A percentile compares a stretch with the other conserved stretches of the same genome.
Evolutionary conservation across 2,888 invertebrate species (phyloP).

Genomic region (Tricholauxania praeusta): DNA sequence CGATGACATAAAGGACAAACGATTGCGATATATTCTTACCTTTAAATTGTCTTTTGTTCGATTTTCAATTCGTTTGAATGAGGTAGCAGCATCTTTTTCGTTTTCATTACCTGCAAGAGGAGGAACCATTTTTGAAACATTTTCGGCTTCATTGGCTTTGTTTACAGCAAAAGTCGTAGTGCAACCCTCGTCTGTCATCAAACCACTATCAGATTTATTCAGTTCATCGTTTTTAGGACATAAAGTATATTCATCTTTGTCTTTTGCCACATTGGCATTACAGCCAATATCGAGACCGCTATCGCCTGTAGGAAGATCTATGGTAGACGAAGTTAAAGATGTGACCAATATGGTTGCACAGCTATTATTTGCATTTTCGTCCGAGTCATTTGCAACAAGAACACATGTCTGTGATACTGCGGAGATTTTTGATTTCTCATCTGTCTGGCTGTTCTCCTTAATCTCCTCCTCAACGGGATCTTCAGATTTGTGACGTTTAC

Average conservation of each 20-base stretch:
- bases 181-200: background rate
- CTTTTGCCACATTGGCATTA: background rate
- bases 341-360: background rate
- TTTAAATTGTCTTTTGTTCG: background rate
- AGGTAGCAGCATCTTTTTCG: constrained; percentile 14
- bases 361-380: background rate
- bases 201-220: constrained; percentile 8
- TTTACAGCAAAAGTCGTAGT: background rate
- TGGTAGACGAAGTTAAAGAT: background rate
- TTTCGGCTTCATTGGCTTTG: background rate
- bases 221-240: constrained; percentile 1
- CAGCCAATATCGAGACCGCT: background rate
- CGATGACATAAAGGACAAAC: background rate
- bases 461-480: constrained; percentile 27
- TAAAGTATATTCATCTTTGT: background rate
- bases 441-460: background rate
- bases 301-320: background rate
- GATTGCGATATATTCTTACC: constrained; percentile 17
- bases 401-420: too few relatives aligned
- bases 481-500: constrained; percentile 17
- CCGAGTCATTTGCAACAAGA: too few relatives aligned
- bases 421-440: background rate
- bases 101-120: background rate
- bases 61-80: background rate
- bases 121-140: background rate